Base-by-base conservation (phyloP, 2,113 vertebrate genomes). In the Varanus komodoensis region DNA sequence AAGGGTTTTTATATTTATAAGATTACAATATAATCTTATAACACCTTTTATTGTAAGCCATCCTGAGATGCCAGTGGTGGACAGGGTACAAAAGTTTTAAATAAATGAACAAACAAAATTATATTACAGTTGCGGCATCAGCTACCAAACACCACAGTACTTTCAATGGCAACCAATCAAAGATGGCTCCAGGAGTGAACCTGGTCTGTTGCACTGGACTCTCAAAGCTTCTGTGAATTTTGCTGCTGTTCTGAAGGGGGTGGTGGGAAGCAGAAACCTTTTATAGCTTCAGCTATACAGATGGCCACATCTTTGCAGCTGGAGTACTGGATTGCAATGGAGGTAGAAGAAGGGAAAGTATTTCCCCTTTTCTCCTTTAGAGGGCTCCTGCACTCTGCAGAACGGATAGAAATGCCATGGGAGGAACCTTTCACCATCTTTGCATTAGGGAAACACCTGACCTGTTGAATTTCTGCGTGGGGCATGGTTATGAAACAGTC, bases 81-180 rank as follows among this genome's bases (percentile, higher is more conserved):
- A 44, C 38, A 44, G 38, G 38, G 38, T 44, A 44, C 38, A 44
- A 44, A 44, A 44, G 38, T 44, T 44, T 44, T 44, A 44, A 44
- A 44, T 44, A 44, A 44, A 44, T 44, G 38, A 44, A 44, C 38
- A 1, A 44, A 44, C 38, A 44, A 44, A 44, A 44, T 44, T 44
- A 44, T 44, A 44, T 44, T 44, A 44, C 38, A 44, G 38, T 44
- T 44, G 38, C 3, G 38, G 38, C 85, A 32, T 68, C 14, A 54
- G 87, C 68, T 71, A 74, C 44, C 25, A 82, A 1, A 25, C 3
- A 19, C 21, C 79, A 52, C 71, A 1, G 1, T 23, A 50, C 48
- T 29, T 84, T 77, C 50, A 29, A 15, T 50, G 69, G 61, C 82
- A 78, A n/a, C 61, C 68, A 89, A 79, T 85, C 82, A 85, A 78